Conservation (phyloP, 2,888 invertebrate genomes). For the Lymantria monacha region DNA sequence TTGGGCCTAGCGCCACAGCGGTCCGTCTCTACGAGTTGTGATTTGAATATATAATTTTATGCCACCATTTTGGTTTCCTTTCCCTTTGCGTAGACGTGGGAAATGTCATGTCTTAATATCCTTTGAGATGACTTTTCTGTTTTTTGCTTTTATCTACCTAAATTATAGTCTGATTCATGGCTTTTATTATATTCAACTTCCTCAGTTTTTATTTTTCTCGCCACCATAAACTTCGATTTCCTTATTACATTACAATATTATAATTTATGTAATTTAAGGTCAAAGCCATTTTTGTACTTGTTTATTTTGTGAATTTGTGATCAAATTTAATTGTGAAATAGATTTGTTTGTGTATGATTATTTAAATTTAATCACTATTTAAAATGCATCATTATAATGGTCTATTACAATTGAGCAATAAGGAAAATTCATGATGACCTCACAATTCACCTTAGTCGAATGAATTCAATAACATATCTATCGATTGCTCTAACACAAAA, state of each 20-base stretch:
- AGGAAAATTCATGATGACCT: slow-evolving; percentile 20
- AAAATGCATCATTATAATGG: no score
- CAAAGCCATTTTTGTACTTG: slow-evolving; percentile 4
- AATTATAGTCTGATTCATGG: slow-evolving; percentile 27
- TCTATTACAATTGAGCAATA: no score
- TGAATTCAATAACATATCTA: slow-evolving; percentile 17
- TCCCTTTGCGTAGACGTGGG: slow-evolving; percentile 72
- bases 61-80: slow-evolving; percentile 77
- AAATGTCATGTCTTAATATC: slow-evolving; percentile 72
- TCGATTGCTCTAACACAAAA: slow-evolving; percentile 24
- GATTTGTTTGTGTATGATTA: no score
- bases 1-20: slow-evolving; percentile 71
- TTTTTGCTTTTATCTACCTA: slow-evolving; percentile 42
- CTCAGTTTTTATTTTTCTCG: slow-evolving; percentile 20
- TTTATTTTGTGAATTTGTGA: no score
- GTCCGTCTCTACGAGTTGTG: slow-evolving; percentile 65
- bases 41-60: slow-evolving; percentile 80
- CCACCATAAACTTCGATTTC: slow-evolving; percentile 15
- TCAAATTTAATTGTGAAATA: no score
- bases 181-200: slow-evolving; percentile 25
- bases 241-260: slow-evolving; percentile 12
- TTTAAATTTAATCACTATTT: no score
- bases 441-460: slow-evolving; percentile 19
- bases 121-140: slow-evolving; percentile 50
- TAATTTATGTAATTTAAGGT: slow-evolving; percentile 14